These are phyloP conservation scores for Sarcophaga rosellei DNA, from an alignment of 2,888 invertebrate genomes.

Conservation along the genomic window DNA sequence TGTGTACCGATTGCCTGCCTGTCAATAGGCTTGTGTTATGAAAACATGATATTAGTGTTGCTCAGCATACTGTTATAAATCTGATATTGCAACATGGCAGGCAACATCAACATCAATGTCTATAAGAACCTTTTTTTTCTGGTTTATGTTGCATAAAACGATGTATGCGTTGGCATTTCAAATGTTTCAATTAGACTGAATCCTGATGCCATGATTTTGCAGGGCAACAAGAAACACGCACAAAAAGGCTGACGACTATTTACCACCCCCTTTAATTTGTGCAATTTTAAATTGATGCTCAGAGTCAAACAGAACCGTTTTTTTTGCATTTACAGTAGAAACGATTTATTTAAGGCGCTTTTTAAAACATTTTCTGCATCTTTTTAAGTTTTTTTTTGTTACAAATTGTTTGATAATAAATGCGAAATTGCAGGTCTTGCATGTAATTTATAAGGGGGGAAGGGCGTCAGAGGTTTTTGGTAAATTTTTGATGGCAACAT, in stretches of 20 bases:
- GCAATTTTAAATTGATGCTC: not conserved
- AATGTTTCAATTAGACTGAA: conserved; percentile 44
- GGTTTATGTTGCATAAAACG: conserved; percentile 9
- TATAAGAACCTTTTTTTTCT: not conserved
- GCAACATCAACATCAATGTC: not conserved
- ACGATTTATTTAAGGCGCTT: conserved; percentile 38
- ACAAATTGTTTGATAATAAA: not conserved
- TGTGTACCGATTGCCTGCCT: too few relatives aligned
- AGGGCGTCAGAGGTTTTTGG: not conserved
- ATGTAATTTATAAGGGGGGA: not conserved
- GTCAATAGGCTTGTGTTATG: too few relatives aligned
- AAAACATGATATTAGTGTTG: too few relatives aligned
- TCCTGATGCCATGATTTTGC: not conserved
- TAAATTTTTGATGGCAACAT: conserved; percentile 75
- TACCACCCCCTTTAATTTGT: too few relatives aligned
- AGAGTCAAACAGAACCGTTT: not conserved
- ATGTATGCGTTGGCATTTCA: not conserved
- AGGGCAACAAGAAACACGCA: not conserved
- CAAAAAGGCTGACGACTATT: not conserved
- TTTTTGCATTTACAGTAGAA: not conserved
- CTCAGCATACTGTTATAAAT: not conserved
- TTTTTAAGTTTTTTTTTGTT: conserved; percentile 30
- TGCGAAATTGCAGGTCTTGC: not conserved
- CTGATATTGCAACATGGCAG: not conserved
- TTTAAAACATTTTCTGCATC: not conserved